phyloP scores from a whole-genome alignment of 2,888 invertebrate genomes.

The Seira sanloemensis region DNA sequence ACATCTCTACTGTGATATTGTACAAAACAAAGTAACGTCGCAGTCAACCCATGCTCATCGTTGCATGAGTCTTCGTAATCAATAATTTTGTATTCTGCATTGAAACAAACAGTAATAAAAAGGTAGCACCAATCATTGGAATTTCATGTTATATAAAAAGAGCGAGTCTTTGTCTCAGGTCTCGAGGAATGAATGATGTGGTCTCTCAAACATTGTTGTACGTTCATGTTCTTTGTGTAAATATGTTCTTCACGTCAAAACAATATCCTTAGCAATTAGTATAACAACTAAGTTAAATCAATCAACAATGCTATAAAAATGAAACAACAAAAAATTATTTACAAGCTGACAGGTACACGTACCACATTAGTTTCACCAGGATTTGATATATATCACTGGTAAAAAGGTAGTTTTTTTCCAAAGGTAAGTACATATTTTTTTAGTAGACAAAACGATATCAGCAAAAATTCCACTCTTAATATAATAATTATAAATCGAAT shows the following conservation, averaged over 20 bases:
- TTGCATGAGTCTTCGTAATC: background rate
- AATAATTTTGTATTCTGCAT: background rate
- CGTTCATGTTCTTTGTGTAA: background rate
- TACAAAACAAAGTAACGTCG: conserved; percentile 5
- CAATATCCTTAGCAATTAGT: background rate
- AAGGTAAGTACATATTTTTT: background rate
- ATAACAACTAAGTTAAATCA: conserved; percentile 24
- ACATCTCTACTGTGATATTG: conserved; percentile 8
- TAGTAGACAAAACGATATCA: too few species aligned
- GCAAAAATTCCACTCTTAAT: background rate
- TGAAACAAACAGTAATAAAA: background rate
- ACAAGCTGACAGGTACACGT: conserved; percentile 64
- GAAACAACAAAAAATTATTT: conserved; percentile 30
- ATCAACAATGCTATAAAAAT: conserved; percentile 13
- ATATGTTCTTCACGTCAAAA: background rate
- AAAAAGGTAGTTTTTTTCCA: background rate
- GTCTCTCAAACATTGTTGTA: background rate
- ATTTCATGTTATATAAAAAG: background rate
- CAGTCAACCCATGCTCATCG: background rate
- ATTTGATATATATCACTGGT: conserved; percentile 16
- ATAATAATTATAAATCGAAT: conserved; percentile 5
- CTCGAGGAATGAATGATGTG: background rate
- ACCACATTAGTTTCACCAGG: conserved; percentile 54
- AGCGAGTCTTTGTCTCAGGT: background rate
- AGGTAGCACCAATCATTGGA: background rate